Base-by-base conservation (phyloP, 2,797 vertebrate genomes). In the Falco berigora region DNA sequence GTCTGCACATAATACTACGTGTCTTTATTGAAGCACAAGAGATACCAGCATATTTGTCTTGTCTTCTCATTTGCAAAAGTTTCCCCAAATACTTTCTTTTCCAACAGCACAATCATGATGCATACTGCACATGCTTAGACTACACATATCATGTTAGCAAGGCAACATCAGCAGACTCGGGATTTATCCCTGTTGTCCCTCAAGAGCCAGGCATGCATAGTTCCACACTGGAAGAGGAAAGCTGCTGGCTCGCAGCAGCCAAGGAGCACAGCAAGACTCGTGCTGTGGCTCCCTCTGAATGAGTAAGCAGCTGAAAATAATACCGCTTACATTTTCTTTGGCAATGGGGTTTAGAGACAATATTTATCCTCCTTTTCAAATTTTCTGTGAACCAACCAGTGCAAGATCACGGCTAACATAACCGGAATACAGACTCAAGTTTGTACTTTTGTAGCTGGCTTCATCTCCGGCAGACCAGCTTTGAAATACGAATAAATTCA, bases 291-390 rank as follows among this genome's bases (percentile, higher is more conserved):
- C 77, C 49, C 61, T 86, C 74, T 77, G 79, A 74, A 71, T 91
- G 90, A 96, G 47, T 82, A 95, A 94, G 93, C 63, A 79, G 77
- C 67, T 87, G 92, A 92, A 97, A 96, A 94, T 95, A 95, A 95
- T 83, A 74, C 27, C 5, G 12, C 80, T 74, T 75, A 63, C 38
- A 68, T 93, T 96, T 95, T 83, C 67, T 95, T 95, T 91, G 86
- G 86, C 93, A 92, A 15, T 0, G 2, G 27, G 17, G 4, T 4
- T 68, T 79, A 55, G 5, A 64, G 72, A 28, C 27, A 77, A 58
- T 77, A 80, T 93, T 92, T 90, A 64, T 63, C 44, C 49, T 76
- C 25, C 25, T 88, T 90, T 92, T 69, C 20, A 85, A 73, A 53
- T 82, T 81, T 88, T 94, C 46, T 86, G 36, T 73, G 68, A 84